phyloP scores from a whole-genome alignment of 2,888 invertebrate genomes.

The Troides aeacus region DNA sequence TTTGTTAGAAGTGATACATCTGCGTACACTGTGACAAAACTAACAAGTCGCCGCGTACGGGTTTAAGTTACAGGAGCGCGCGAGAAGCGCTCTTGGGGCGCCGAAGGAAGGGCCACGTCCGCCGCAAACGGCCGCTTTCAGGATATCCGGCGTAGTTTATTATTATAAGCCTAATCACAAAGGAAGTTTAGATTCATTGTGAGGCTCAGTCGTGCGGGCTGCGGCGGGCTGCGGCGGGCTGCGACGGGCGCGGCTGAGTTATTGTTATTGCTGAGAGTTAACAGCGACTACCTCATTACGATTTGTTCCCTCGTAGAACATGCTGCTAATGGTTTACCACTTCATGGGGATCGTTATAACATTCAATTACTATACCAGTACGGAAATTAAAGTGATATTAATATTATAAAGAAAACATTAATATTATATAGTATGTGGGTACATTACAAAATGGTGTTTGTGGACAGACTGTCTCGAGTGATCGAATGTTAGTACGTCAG shows the following conservation, averaged over 20 bases:
- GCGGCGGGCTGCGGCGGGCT: constrained; percentile 25
- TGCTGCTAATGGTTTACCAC: constrained; percentile 8
- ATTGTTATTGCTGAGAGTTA: constrained; percentile 29
- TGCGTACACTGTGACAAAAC: constrained; percentile 26
- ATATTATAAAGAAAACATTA: too few species aligned
- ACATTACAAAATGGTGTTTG: too few species aligned
- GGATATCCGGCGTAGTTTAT: constrained; percentile 50
- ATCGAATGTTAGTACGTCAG: too few species aligned
- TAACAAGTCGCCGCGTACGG: constrained; percentile 22
- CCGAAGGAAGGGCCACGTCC: constrained; percentile 23
- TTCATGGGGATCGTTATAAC: too few species aligned
- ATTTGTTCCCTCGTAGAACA: constrained; percentile 17
- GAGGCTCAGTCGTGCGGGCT: constrained; percentile 21
- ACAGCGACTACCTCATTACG: constrained; percentile 20
- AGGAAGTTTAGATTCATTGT: constrained; percentile 44
- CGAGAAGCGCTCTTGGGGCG: constrained; percentile 30
- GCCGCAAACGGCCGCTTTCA: constrained; percentile 23
- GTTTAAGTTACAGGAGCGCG: background rate
- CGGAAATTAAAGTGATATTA: too few species aligned
- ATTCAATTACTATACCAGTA: too few species aligned
- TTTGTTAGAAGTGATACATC: constrained; percentile 7
- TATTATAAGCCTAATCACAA: constrained; percentile 53
- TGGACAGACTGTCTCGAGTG: too few species aligned
- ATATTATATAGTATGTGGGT: too few species aligned
- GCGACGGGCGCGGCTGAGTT: constrained; percentile 31